These are phyloP conservation scores for Cepaea hortensis DNA, from an alignment of 2,888 invertebrate species.

Conservation along the genomic window DNA sequence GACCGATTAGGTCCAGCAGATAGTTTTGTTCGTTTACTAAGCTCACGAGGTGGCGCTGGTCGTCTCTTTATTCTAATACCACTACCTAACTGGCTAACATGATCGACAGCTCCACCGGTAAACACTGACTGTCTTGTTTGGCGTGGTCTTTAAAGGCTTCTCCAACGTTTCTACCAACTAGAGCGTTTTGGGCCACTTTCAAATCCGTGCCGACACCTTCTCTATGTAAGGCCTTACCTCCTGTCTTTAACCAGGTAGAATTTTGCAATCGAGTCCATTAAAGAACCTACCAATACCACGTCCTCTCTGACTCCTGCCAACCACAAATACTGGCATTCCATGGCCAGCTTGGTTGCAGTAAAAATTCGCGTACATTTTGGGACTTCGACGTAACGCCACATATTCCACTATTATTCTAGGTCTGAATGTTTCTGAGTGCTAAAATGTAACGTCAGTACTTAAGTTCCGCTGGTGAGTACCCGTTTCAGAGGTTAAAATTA, in stretches of 20 bases:
- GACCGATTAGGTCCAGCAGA: no score
- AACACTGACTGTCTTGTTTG: neutral
- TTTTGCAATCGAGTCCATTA: neutral
- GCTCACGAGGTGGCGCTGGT: neutral
- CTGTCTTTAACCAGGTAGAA: constrained; percentile 30
- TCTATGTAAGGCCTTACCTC: constrained; percentile 33
- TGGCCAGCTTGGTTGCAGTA: no score
- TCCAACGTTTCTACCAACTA: constrained; percentile 3
- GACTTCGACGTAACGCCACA: no score
- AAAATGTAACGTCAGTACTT: no score
- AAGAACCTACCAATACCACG: constrained; percentile 33
- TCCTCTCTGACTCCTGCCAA: constrained; percentile 17
- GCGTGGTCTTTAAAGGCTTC: neutral
- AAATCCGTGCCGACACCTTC: constrained; percentile 24
- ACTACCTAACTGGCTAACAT: neutral
- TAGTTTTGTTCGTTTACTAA: neutral
- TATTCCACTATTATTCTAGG: no score
- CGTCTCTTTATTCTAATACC: neutral
- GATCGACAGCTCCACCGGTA: neutral
- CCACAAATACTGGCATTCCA: no score
- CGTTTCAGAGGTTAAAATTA: neutral
- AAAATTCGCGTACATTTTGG: no score
- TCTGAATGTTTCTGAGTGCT: no score
- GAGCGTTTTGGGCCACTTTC: constrained; percentile 10
- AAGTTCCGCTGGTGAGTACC: no score